Base-by-base conservation (phyloP, 2,797 vertebrate species). In the Catostomus latipinnis region DNA sequence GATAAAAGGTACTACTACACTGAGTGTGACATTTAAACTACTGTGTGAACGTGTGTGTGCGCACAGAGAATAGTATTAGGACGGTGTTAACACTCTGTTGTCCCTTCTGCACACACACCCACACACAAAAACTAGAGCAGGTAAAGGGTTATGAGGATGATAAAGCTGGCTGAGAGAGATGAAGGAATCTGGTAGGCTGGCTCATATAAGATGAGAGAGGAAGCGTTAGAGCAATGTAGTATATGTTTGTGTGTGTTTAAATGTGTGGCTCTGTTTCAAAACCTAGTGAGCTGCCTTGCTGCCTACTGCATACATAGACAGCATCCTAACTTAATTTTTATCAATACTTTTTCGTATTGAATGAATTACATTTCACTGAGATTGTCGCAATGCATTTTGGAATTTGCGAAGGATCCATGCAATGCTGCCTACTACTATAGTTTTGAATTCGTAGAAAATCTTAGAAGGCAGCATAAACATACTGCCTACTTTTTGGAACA, bases 101-200 rank as follows among this genome's bases (percentile, higher is more conserved):
- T 65, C 34, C 13, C 54, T 18, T 50, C 54, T 34, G 5, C 14
- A 61, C 54, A 46, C 43, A 57, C 65, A 22, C 16, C 22, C 45
- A 67, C 22, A 49, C 74, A 49, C 9, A 48, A 46, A 70, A 43
- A 52, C 43, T 9, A 58, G 50, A 78, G n/a, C 16, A 71, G 69
- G 16, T 34, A 34, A 54, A 34, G n/a, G 13, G 18, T 76, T 48
- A 68, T 76, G 74, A 50, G 49, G 43, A 63, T 66, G 69, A 34
- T 12, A 12, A 65, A 79, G 70, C 45, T 80, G 70, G 53, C 16
- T 48, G 43, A 60, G 62, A 50, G 46, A 16, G 54, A 8, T 56
- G 61, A 67, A 49, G 70, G 18, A 78, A 63, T 78, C 68, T 56
- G 34, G 63, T 78, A 72, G 46, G 46, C 45, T 72, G 70, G 61